A percentile compares a stretch with the other conserved stretches of the same genome.
Evolutionary conservation across 1,140 invertebrate genomes (phyloP).

Genomic region (Euglossa dilemma): DNA sequence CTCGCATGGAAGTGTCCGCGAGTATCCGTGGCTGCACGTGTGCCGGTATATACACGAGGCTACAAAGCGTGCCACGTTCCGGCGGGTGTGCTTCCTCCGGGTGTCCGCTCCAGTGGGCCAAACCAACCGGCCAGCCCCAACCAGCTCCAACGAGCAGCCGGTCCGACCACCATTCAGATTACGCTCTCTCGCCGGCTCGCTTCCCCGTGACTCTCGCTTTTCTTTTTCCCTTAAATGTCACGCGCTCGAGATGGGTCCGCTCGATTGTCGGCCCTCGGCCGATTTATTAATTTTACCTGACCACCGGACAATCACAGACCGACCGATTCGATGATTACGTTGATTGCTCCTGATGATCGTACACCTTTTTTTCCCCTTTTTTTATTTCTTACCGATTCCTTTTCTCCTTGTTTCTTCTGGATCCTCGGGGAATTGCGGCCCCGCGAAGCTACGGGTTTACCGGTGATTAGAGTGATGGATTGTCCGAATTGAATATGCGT

Average conservation of each 20-base stretch:
- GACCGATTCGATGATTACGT: slow-evolving; percentile 39
- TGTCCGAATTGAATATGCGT: no score
- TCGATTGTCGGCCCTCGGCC: slow-evolving; percentile 35
- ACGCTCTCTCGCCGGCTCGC: slow-evolving; percentile 63
- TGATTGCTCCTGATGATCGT: slow-evolving; percentile 12
- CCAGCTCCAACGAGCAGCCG: slow-evolving; percentile 67
- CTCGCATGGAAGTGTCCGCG: slow-evolving; percentile 47
- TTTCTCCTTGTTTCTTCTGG: not conserved
- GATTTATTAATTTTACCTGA: slow-evolving; percentile 49
- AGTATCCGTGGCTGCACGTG: slow-evolving; percentile 61
- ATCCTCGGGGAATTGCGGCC: no score
- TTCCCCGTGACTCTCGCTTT: slow-evolving; percentile 46
- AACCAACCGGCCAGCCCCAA: slow-evolving; percentile 79
- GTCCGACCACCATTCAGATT: slow-evolving; percentile 76
- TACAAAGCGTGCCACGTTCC: slow-evolving; percentile 82
- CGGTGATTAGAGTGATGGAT: not conserved
- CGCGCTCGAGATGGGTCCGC: slow-evolving; percentile 52
- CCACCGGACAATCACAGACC: slow-evolving; percentile 36
- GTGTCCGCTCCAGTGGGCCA: slow-evolving; percentile 83
- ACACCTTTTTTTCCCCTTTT: not conserved
- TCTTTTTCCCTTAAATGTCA: slow-evolving; percentile 72
- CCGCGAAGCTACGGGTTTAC: no score
- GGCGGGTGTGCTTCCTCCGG: slow-evolving; percentile 82
- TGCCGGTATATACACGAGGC: slow-evolving; percentile 68
- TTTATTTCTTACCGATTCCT: not conserved